A percentile compares a stretch with the other conserved stretches of the same genome.
These are phyloP conservation scores for Halichondria panicea DNA, from an alignment of 37 sponge, comb jelly and placozoan genomes.

Conservation along the genomic window DNA sequence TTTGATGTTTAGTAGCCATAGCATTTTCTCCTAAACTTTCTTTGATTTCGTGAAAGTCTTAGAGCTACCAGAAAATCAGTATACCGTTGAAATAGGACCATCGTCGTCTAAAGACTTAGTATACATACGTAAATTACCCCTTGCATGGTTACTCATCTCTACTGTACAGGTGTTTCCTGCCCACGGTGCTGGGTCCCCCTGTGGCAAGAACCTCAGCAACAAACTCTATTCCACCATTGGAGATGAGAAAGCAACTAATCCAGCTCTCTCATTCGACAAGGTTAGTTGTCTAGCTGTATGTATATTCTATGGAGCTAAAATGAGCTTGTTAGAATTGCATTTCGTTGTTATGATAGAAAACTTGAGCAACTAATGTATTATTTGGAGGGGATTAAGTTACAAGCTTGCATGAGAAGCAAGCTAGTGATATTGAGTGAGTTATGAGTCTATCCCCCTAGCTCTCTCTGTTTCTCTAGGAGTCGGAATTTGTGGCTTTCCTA, in stretches of 20 bases:
- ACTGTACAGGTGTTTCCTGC: slow-evolving; percentile 79
- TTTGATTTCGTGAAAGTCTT: too few species aligned
- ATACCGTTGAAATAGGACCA: too few species aligned
- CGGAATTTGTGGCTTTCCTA: slow-evolving; percentile 74
- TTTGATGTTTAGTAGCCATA: too few species aligned
- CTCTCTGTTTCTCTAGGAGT: slow-evolving; percentile 36
- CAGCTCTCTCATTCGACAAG: slow-evolving; percentile 68
- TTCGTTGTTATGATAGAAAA: background rate
- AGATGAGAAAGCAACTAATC: slow-evolving; percentile 71
- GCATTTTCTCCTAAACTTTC: too few species aligned
- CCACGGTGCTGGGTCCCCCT: slow-evolving; percentile 92
- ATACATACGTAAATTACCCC: too few species aligned
- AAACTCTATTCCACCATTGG: slow-evolving; percentile 86
- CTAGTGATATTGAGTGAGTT: too few species aligned
- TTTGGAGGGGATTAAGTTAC: too few species aligned
- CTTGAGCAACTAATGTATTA: too few species aligned
- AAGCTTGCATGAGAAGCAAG: too few species aligned
- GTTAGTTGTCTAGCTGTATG: slow-evolving; percentile 31
- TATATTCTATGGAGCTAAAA: background rate
- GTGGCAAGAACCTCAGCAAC: slow-evolving; percentile 80
- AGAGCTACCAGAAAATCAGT: too few species aligned
- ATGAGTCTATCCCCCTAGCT: too few species aligned
- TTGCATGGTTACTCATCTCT: background rate
- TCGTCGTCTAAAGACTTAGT: too few species aligned
- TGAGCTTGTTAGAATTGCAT: background rate